Evolutionary conservation across 2,797 vertebrate species (phyloP).

Genomic region (Lycodopsis pacificus): DNA sequence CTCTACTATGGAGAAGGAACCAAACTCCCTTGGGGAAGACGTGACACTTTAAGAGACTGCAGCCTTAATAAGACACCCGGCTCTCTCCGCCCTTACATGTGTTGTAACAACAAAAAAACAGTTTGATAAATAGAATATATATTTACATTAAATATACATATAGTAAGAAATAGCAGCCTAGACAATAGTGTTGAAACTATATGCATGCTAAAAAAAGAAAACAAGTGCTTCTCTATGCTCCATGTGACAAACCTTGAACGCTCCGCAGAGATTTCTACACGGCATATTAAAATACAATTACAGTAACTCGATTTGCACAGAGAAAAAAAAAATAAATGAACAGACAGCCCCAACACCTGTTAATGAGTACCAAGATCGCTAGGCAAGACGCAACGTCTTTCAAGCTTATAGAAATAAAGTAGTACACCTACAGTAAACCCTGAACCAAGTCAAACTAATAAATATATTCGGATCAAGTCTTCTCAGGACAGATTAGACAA

Average conservation of each 20-base stretch:
- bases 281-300: constrained; percentile 78
- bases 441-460: constrained; percentile 88
- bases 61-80: constrained; percentile 70
- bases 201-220: constrained; percentile 83
- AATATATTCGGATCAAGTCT: constrained; percentile 90
- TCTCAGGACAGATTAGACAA: constrained; percentile 87
- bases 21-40: constrained; percentile 64
- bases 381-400: constrained; percentile 68
- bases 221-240: constrained; percentile 86
- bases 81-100: constrained; percentile 60
- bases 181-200: constrained; percentile 88
- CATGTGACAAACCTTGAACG: constrained; percentile 78
- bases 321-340: constrained; percentile 55
- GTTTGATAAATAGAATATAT: constrained; percentile 87
- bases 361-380: constrained; percentile 79
- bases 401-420: constrained; percentile 73
- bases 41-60: constrained; percentile 64
- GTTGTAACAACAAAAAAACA: constrained; percentile 66
- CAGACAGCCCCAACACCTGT: constrained; percentile 74
- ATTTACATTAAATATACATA: constrained; percentile 90
- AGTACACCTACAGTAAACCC: constrained; percentile 82
- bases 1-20: constrained; percentile 48
- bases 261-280: constrained; percentile 73
- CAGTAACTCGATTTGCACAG: constrained; percentile 83
- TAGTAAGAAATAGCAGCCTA: constrained; percentile 91